These are phyloP conservation scores for Engraulis encrasicolus DNA, from an alignment of 2,113 vertebrate genomes.

Conservation along the genomic window DNA sequence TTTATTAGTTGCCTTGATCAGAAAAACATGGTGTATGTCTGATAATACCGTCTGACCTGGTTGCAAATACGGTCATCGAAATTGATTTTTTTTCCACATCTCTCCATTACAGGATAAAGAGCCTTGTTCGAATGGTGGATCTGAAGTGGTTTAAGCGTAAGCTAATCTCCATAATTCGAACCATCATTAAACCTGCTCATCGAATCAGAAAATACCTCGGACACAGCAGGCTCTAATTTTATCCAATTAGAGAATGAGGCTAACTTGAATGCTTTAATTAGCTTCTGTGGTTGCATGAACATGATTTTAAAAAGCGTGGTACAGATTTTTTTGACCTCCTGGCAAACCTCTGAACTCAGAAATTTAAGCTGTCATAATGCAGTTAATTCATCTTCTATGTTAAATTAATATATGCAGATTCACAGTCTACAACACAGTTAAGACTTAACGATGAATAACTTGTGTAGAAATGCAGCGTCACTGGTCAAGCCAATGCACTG, in stretches of 20 bases:
- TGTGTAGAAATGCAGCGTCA: background rate
- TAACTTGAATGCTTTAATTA: background rate
- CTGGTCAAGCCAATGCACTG: background rate
- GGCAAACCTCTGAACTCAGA: background rate
- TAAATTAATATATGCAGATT: background rate
- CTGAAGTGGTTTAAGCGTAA: background rate
- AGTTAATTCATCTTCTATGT: background rate
- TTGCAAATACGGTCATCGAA: background rate
- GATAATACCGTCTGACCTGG: background rate
- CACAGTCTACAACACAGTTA: background rate
- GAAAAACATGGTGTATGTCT: background rate
- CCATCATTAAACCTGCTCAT: background rate
- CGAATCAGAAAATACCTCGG: background rate
- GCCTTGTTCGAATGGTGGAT: background rate
- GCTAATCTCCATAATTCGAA: background rate
- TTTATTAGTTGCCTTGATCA: background rate
- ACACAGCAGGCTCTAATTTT: background rate
- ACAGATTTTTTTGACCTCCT: background rate
- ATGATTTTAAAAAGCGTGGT: background rate
- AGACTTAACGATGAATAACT: constrained; percentile 12
- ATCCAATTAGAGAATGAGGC: constrained; percentile 10
- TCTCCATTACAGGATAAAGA: background rate
- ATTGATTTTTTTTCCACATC: background rate
- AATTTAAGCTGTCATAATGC: background rate
- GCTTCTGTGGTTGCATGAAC: background rate